These are phyloP conservation scores for Perizoma affinitatum DNA, from an alignment of 2,888 invertebrate genomes.

Conservation along the genomic window DNA sequence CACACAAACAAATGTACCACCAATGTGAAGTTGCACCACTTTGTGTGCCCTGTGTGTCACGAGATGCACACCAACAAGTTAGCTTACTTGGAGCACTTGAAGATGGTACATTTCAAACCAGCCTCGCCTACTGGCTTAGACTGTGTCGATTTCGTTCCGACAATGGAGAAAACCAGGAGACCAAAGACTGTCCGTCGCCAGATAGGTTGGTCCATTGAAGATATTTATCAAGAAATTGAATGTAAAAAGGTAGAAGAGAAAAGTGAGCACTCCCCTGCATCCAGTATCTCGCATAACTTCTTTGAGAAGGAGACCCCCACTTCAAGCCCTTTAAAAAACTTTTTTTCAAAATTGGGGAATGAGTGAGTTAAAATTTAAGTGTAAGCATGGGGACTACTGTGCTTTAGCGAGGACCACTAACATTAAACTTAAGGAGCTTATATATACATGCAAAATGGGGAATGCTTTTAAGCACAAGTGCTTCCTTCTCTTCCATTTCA, in stretches of 20 bases:
- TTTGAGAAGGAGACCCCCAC: slow-evolving; percentile 70
- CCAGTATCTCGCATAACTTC: slow-evolving; percentile 74
- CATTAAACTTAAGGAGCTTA: slow-evolving; percentile 27
- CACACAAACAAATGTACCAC: slow-evolving; percentile 76
- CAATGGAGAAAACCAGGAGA: slow-evolving; percentile 66
- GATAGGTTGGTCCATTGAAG: slow-evolving; percentile 80
- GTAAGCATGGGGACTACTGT: slow-evolving; percentile 65
- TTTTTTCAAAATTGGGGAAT: slow-evolving; percentile 76
- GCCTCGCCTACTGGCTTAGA: slow-evolving; percentile 60
- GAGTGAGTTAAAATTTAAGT: slow-evolving; percentile 73
- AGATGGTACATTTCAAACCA: slow-evolving; percentile 58
- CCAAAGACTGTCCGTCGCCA: slow-evolving; percentile 72
- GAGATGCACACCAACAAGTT: slow-evolving; percentile 72
- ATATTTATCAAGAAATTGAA: slow-evolving; percentile 80
- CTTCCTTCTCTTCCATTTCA: slow-evolving; percentile 22
- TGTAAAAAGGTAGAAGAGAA: slow-evolving; percentile 72
- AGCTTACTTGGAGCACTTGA: slow-evolving; percentile 69
- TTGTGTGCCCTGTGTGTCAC: slow-evolving; percentile 76
- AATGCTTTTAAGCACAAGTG: slow-evolving; percentile 23
- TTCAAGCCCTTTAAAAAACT: slow-evolving; percentile 75
- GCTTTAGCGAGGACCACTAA: slow-evolving; percentile 39
- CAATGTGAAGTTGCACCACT: slow-evolving; percentile 77
- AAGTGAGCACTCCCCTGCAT: slow-evolving; percentile 56
- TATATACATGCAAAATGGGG: slow-evolving; percentile 38
- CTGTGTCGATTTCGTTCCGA: slow-evolving; percentile 73